Evolutionary conservation across 2,797 vertebrate genomes (phyloP).

Genomic region (Remorina albescens): DNA sequence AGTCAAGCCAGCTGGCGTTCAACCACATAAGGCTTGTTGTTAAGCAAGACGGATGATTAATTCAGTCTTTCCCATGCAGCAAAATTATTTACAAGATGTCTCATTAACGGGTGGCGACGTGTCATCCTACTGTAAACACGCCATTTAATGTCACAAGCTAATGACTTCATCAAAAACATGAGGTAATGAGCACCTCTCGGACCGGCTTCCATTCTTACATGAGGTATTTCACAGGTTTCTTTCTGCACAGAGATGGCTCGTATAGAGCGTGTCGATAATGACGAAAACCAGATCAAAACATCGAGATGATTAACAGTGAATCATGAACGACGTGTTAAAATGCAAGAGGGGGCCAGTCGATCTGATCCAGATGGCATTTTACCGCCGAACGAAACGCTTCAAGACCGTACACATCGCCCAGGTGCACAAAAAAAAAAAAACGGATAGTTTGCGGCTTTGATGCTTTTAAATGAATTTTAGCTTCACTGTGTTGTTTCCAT

Average conservation of each 20-base stretch:
- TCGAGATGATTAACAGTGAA: conserved; percentile 3
- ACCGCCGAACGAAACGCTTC: conserved; percentile 19
- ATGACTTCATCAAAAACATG: not conserved
- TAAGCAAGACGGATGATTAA: conserved; percentile 12
- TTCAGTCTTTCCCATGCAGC: not conserved
- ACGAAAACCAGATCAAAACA: not conserved
- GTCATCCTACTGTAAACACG: conserved; percentile 1
- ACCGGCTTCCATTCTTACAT: not conserved
- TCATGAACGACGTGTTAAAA: conserved; percentile 2
- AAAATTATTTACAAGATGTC: not conserved
- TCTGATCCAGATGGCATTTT: not conserved
- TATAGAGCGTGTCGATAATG: not conserved
- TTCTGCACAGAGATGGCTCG: not conserved
- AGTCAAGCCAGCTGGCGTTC: not conserved
- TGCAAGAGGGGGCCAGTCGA: not conserved
- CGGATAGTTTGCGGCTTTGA: not conserved
- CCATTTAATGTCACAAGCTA: not conserved
- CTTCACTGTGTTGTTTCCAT: not conserved
- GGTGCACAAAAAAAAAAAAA: not conserved
- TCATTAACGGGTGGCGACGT: not conserved
- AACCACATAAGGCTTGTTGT: not conserved
- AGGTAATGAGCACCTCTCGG: not conserved
- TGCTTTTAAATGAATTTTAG: conserved; percentile 18
- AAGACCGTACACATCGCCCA: not conserved
- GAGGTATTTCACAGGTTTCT: not conserved